phyloP scores from a whole-genome alignment of 2,113 vertebrate species.

The Hemichromis elongatus region DNA sequence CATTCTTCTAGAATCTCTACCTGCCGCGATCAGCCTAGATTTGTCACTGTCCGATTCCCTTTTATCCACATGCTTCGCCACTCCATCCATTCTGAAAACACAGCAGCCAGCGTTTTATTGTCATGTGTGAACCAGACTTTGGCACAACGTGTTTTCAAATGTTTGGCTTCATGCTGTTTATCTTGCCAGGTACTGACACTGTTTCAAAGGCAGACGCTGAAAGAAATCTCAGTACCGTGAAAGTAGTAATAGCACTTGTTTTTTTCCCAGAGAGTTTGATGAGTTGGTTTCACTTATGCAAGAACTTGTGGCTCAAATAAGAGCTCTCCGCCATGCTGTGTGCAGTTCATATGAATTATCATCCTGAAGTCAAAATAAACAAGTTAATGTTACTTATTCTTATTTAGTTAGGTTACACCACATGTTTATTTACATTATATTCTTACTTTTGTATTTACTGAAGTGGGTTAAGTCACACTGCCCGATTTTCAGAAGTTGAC shows the following conservation, averaged over 20 bases:
- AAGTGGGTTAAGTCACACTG: neutral
- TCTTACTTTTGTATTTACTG: neutral
- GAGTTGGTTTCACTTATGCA: neutral
- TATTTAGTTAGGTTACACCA: neutral
- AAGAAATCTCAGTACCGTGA: neutral
- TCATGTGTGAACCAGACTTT: slow-evolving; percentile 36
- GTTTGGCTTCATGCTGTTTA: neutral
- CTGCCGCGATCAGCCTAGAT: neutral
- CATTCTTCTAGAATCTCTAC: neutral
- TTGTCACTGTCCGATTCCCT: neutral
- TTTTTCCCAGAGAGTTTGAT: neutral
- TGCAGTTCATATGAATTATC: neutral
- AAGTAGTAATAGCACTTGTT: neutral
- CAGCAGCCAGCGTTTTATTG: neutral
- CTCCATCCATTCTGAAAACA: neutral
- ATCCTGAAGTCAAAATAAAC: neutral
- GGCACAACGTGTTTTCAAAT: slow-evolving; percentile 18
- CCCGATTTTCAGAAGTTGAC: neutral
- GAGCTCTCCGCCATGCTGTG: neutral
- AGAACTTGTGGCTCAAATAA: neutral
- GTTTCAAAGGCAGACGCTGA: neutral
- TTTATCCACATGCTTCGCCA: neutral
- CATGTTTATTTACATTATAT: neutral
- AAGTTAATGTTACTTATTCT: neutral
- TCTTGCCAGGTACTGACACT: neutral